Conservation (phyloP, 23 tunicate genomes). For the Trididemnum miniatum region DNA sequence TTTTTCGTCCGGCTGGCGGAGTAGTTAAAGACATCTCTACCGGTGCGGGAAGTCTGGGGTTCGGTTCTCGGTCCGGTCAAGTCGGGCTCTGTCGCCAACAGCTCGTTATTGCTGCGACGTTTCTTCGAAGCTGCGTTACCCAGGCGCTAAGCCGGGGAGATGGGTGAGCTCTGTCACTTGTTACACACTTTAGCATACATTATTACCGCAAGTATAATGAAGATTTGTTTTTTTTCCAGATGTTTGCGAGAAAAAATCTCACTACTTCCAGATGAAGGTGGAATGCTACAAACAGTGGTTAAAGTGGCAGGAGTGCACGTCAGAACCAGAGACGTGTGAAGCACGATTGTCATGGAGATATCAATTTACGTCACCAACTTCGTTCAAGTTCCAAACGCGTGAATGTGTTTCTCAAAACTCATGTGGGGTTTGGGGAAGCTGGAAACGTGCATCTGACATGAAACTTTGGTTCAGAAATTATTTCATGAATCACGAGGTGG, state of each 20-base stretch:
- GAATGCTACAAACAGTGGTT: slow-evolving; percentile 5
- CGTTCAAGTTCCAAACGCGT: not conserved
- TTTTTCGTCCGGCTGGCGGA: too few relatives aligned
- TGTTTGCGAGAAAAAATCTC: not conserved
- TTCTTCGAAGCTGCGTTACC: too few relatives aligned
- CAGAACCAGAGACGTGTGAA: not conserved
- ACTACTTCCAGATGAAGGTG: not conserved
- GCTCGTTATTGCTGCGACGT: too few relatives aligned
- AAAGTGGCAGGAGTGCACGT: not conserved
- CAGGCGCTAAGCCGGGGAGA: too few relatives aligned
- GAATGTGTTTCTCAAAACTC: not conserved
- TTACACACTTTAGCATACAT: too few relatives aligned
- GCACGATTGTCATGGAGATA: not conserved
- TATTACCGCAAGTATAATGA: too few relatives aligned
- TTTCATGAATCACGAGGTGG: not conserved
- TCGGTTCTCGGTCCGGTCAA: too few relatives aligned
- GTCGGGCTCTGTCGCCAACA: too few relatives aligned
- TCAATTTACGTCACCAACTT: not conserved
- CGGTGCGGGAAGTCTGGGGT: too few relatives aligned
- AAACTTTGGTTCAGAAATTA: not conserved
- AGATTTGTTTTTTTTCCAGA: too few relatives aligned
- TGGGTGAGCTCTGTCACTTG: too few relatives aligned
- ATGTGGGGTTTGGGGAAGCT: not conserved
- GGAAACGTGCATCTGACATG: not conserved
- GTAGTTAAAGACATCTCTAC: too few relatives aligned